Evolutionary conservation across 2,113 vertebrate species (phyloP).

Genomic region (Pedetes capensis): DNA sequence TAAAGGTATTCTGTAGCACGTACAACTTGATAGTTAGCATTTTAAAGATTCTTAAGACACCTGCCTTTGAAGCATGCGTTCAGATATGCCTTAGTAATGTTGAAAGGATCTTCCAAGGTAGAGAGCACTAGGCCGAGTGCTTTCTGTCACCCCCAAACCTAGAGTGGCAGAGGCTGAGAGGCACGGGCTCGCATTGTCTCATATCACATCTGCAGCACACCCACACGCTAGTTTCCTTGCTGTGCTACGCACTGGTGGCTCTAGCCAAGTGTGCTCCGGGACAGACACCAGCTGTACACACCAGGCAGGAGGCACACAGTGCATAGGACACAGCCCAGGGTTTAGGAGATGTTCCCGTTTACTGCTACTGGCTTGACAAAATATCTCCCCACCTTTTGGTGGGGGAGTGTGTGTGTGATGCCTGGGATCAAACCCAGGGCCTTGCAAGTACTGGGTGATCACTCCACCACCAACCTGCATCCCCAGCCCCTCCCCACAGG

Average conservation of each 20-base stretch:
- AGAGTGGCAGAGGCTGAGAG: background rate
- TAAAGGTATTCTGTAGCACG: background rate
- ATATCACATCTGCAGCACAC: background rate
- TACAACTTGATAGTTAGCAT: background rate
- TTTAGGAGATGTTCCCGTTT: too few species aligned
- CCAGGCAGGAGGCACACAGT: fast-evolving
- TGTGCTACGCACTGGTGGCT: too few species aligned
- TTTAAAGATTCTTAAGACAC: background rate
- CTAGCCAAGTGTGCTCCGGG: background rate
- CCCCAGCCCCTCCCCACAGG: background rate
- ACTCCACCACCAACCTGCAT: background rate
- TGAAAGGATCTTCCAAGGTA: background rate
- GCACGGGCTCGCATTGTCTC: background rate
- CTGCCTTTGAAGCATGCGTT: background rate
- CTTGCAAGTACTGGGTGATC: background rate
- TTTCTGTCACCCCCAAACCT: background rate
- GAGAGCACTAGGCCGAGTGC: background rate
- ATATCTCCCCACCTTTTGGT: background rate
- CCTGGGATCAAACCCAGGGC: background rate
- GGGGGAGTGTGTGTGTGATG: background rate
- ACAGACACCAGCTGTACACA: background rate
- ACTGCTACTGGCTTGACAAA: background rate
- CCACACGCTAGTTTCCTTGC: fast-evolving
- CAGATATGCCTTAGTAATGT: fast-evolving
- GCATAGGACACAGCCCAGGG: fast-evolving